A percentile compares a stretch with the other conserved stretches of the same genome.
Evolutionary conservation across 2,113 vertebrate species (phyloP).

Genomic region (Tachysurus vachellii): DNA sequence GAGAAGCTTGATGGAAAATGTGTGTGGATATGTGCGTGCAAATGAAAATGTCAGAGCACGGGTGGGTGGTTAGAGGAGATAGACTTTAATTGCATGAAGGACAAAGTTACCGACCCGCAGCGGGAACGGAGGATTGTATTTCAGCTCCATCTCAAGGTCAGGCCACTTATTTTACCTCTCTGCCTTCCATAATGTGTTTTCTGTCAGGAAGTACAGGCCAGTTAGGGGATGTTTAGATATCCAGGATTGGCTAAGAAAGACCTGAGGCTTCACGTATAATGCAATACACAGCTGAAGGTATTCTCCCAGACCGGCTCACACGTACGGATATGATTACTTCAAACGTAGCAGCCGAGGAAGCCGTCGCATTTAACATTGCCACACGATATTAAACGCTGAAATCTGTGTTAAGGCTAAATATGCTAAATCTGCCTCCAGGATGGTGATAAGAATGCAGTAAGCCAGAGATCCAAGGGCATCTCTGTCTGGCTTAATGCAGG

Average conservation of each 20-base stretch:
- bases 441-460: conserved; percentile 44
- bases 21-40: conserved; percentile 40
- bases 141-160: conserved; percentile 79
- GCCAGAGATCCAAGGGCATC: conserved; percentile 45
- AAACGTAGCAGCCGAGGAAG: neutral
- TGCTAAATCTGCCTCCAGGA: conserved; percentile 38
- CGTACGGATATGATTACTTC: neutral
- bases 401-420: conserved; percentile 20
- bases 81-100: conserved; percentile 78
- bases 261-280: neutral
- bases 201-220: conserved; percentile 63
- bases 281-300: neutral
- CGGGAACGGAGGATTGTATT: conserved; percentile 78
- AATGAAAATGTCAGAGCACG: conserved; percentile 44
- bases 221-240: conserved; percentile 45
- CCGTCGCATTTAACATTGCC: conserved; percentile 5
- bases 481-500: conserved; percentile 29
- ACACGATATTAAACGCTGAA: neutral
- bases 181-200: conserved; percentile 79
- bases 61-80: conserved; percentile 45
- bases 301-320: neutral
- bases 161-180: conserved; percentile 77
- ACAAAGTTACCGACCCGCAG: conserved; percentile 77
- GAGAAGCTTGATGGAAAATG: conserved; percentile 16
- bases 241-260: conserved; percentile 29